phyloP scores from a whole-genome alignment of 2,113 vertebrate species.

The Vidua macroura region DNA sequence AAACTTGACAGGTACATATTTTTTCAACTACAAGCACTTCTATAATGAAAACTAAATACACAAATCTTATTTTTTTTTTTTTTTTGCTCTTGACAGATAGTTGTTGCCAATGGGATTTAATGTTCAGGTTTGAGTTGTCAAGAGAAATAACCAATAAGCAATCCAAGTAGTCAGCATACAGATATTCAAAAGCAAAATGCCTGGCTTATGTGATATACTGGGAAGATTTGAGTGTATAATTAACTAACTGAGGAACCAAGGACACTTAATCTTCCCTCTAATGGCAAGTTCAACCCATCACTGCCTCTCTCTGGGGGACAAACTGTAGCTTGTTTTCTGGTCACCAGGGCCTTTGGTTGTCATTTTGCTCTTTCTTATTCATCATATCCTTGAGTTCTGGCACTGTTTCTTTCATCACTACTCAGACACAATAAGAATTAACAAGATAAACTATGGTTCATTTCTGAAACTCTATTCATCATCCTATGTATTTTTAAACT shows the following conservation, averaged over 20 bases:
- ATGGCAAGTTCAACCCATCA: conserved; percentile 87
- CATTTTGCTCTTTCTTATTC: conserved; percentile 85
- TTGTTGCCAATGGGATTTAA: conserved; percentile 92
- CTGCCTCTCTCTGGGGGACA: conserved; percentile 76
- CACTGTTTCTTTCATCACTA: conserved; percentile 84
- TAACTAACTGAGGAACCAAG: conserved; percentile 84
- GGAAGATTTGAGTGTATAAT: conserved; percentile 91
- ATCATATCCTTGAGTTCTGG: conserved; percentile 79
- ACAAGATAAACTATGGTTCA: conserved; percentile 74
- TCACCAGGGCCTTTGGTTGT: conserved; percentile 85
- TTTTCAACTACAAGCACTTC: conserved; percentile 86
- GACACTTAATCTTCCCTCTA: conserved; percentile 92
- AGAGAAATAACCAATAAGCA: conserved; percentile 94
- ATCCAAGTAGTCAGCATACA: conserved; percentile 82
- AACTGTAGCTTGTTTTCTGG: conserved; percentile 83
- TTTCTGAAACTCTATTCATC: conserved; percentile 78
- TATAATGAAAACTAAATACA: conserved; percentile 96
- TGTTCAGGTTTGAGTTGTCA: conserved; percentile 90
- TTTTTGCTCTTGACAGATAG: conserved; percentile 80
- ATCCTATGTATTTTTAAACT: conserved; percentile 61
- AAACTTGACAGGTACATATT: conserved; percentile 94
- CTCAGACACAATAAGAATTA: conserved; percentile 85
- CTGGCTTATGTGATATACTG: conserved; percentile 73
- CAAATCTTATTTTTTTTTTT: conserved; percentile 74
- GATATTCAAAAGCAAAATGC: conserved; percentile 84